phyloP scores from a whole-genome alignment of 2,797 vertebrate genomes.

The Chelonia mydas region DNA sequence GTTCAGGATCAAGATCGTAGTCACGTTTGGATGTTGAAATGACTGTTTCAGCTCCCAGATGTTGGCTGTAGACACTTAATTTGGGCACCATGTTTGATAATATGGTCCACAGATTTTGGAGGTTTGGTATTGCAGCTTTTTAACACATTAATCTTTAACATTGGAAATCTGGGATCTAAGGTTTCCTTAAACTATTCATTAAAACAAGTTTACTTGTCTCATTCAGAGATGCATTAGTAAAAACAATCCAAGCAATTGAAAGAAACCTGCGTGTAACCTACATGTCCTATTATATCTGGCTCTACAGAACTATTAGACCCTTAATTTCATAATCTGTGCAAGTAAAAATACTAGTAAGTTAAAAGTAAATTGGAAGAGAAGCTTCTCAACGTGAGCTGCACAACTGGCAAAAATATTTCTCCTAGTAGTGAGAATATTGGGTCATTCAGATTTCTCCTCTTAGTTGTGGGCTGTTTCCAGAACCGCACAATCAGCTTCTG shows the following conservation, averaged over 20 bases:
- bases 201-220: neutral
- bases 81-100: neutral
- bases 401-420: slow-evolving; percentile 32
- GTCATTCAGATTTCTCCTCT: neutral
- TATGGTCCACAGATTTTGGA: neutral
- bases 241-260: neutral
- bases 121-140: neutral
- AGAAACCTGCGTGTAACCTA: neutral
- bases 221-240: slow-evolving; percentile 4
- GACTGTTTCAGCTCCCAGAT: neutral
- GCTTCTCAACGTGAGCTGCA: slow-evolving; percentile 29
- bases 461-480: slow-evolving; percentile 22
- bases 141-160: neutral
- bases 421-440: neutral
- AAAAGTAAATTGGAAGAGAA: slow-evolving; percentile 4
- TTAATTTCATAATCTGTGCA: neutral
- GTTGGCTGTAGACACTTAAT: neutral
- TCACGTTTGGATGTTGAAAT: too few species aligned
- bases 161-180: neutral
- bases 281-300: neutral
- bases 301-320: neutral
- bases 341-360: slow-evolving; percentile 22
- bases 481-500: neutral
- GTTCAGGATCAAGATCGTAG: too few species aligned
- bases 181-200: neutral